These are phyloP conservation scores for Aporophyla nigra DNA, from an alignment of 2,888 invertebrate genomes.

Conservation along the genomic window DNA sequence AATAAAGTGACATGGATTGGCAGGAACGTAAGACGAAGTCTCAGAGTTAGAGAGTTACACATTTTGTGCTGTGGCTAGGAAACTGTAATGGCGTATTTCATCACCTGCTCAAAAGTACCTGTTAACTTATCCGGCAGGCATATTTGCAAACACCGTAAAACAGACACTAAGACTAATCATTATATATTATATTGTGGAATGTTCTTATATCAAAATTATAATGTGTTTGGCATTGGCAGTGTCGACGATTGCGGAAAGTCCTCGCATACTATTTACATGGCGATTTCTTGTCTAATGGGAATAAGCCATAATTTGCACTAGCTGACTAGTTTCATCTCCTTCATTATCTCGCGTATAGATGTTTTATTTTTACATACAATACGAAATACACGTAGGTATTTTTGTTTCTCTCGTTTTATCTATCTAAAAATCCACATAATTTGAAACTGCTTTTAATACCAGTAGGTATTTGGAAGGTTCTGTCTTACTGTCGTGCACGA, in stretches of 20 bases:
- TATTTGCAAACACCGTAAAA: background rate
- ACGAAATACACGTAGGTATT: background rate
- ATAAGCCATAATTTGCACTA: constrained; percentile 24
- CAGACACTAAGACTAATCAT: background rate
- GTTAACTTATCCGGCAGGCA: constrained; percentile 1
- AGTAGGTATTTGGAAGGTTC: no score
- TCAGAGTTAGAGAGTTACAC: constrained; percentile 1
- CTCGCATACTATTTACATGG: constrained; percentile 32
- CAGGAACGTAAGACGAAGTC: background rate
- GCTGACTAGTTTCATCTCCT: constrained; percentile 7
- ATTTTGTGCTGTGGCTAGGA: background rate
- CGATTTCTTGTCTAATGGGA: constrained; percentile 29
- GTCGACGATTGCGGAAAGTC: constrained; percentile 40
- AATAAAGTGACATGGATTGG: background rate
- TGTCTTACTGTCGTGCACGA: background rate
- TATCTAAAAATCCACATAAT: background rate
- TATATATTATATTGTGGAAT: background rate
- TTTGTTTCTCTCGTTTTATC: background rate
- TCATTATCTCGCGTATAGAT: background rate
- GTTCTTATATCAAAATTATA: constrained; percentile 14
- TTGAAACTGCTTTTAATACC: no score
- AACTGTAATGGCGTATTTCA: background rate
- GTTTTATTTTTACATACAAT: constrained; percentile 11
- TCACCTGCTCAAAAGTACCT: background rate
- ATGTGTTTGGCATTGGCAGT: constrained; percentile 12